Evolutionary conservation across 2,888 invertebrate species (phyloP).

Genomic region (Lasioglossum figueresi): DNA sequence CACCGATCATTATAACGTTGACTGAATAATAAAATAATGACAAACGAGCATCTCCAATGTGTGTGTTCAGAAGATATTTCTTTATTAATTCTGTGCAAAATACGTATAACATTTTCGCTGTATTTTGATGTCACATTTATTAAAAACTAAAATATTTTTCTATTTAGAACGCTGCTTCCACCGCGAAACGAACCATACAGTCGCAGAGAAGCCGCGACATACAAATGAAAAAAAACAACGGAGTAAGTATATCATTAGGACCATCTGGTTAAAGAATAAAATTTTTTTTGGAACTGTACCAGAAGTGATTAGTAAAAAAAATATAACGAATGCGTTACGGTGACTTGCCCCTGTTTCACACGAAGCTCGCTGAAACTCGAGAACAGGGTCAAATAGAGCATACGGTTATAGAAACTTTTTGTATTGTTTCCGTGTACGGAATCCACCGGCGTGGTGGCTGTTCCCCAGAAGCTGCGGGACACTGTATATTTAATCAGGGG

Average conservation of each 20-base stretch:
- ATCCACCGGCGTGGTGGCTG: neutral
- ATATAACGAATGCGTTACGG: neutral
- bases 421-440: neutral
- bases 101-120: too few relatives aligned
- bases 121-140: too few relatives aligned
- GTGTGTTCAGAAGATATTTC: too few relatives aligned
- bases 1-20: too few relatives aligned
- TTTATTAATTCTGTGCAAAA: too few relatives aligned
- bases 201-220: neutral
- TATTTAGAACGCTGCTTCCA: neutral
- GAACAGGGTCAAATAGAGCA: neutral
- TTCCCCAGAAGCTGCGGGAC: neutral
- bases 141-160: too few relatives aligned
- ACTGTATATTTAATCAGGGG: conserved; percentile 7
- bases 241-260: neutral
- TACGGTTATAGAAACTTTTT: neutral
- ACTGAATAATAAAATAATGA: too few relatives aligned
- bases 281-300: neutral
- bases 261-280: neutral
- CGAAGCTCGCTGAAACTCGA: neutral
- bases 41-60: too few relatives aligned
- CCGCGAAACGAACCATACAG: neutral
- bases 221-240: neutral
- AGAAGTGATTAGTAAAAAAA: neutral
- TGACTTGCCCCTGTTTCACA: neutral